Evolutionary conservation across 2,797 vertebrate species (phyloP), one percentile per base, ranked within the genome.

Genomic region (Malurus splendens): DNA sequence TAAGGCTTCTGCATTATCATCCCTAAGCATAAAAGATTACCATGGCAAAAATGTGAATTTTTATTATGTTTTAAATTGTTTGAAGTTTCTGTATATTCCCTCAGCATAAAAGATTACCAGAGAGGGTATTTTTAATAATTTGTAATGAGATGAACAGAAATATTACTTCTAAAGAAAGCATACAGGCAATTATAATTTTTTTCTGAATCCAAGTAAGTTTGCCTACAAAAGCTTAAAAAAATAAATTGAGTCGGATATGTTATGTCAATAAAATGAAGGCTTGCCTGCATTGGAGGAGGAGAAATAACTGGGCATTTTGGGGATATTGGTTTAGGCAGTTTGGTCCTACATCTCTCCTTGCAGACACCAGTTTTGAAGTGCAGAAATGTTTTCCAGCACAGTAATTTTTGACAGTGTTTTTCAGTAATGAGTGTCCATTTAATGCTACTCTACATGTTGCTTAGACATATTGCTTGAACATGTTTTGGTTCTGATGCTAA

Each of bases 311-410:
- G 8, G 7, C 11, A 22, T 50, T 75, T 75, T 32, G 6, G 2
- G 17, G 23, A 8, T 75, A 47, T 42, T 24, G 25, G 42, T 83
- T 89, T 90, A 60, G 73, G 71, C 38, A 89, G 16, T 74, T 76
- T 54, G 12, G 20, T 84, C 22, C 51, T 57, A 32, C 23, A 44
- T 60, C 47, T 76, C 24, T 38, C 81, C 51, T 80, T 77, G 39
- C 32, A 82, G 68, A 47, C 24, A 56, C 24, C 20, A 38, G 47
- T 76, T 86, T 56, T 59, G 12, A 78, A 70, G 41, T 73, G 62
- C n/a, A 14, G 48, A 28, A 5, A 22, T 0, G 0, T 70, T 82
- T 84, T 88, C 41, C 25, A 82, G 56, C 0, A 0, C 36, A 74
- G 52, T 60, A 71, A 73, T 56, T 90, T 82, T 67, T 67, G 64